A percentile compares a stretch with the other conserved stretches of the same genome.
phyloP scores from a whole-genome alignment of 2,113 vertebrate genomes.

The Rutilus rutilus region DNA sequence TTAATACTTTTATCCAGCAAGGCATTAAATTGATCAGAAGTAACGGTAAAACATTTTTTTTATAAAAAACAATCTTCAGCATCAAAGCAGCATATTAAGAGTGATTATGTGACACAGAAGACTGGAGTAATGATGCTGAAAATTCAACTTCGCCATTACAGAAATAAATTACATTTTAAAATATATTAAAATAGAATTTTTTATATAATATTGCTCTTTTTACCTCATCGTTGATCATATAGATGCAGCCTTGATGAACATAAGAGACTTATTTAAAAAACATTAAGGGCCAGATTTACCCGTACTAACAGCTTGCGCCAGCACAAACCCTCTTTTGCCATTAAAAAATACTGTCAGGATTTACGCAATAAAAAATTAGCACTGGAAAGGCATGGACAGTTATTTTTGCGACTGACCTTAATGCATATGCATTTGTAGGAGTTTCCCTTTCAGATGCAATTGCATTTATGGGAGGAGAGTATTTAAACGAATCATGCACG shows the following conservation, averaged over 20 bases:
- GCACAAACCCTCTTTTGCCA: too few species aligned
- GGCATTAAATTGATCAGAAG: not conserved
- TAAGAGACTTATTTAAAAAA: not conserved
- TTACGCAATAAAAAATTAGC: too few species aligned
- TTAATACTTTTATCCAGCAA: not conserved
- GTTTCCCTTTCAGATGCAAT: too few species aligned
- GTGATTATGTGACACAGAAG: not conserved
- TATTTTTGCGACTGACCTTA: too few species aligned
- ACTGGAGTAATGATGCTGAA: not conserved
- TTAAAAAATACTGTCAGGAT: too few species aligned
- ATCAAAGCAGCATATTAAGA: not conserved
- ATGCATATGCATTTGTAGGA: too few species aligned
- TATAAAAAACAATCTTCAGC: not conserved
- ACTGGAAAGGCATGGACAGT: too few species aligned
- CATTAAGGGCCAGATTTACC: not conserved
- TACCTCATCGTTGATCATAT: not conserved
- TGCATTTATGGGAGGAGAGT: too few species aligned
- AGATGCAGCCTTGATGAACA: not conserved
- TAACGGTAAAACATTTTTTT: not conserved
- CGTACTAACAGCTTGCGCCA: too few species aligned
- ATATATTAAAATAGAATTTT: not conserved
- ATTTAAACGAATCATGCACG: too few species aligned
- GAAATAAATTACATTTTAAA: not conserved
- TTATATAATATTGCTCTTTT: not conserved
- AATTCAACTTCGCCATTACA: not conserved